Evolutionary conservation across 53 echinoderm and acorn worm species (phyloP).

Genomic region (Luidia sarsii): DNA sequence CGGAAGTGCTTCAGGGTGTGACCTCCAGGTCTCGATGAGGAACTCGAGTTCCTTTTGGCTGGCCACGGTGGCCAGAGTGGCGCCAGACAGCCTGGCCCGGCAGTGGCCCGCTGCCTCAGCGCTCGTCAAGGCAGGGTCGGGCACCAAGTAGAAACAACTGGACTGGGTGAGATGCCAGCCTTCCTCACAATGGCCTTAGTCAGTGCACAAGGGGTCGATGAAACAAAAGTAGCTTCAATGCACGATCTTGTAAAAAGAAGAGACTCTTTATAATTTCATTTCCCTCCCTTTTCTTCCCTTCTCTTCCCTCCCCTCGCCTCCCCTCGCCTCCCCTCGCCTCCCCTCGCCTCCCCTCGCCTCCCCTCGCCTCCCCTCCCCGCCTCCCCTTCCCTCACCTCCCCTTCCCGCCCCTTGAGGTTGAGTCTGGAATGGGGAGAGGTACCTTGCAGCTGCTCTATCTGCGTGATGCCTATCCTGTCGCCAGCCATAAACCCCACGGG

Average conservation of each 20-base stretch:
- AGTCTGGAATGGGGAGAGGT: no score
- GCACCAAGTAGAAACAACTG: slow-evolving; percentile 14
- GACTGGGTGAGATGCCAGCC: slow-evolving; percentile 14
- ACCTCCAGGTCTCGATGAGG: slow-evolving; percentile 9
- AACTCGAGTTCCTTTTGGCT: neutral
- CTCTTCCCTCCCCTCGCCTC: no score
- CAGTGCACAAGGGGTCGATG: neutral
- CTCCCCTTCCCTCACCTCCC: no score
- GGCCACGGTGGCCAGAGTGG: slow-evolving; percentile 3
- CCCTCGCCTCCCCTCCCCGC: no score
- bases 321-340: no score
- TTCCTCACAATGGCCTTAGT: slow-evolving; percentile 1
- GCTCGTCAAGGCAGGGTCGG: neutral
- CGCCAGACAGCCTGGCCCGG: neutral
- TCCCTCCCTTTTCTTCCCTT: no score
- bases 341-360: no score
- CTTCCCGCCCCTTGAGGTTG: no score
- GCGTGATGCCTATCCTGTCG: slow-evolving; percentile 79
- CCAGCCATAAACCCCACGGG: slow-evolving; percentile 73
- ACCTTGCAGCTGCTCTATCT: slow-evolving; percentile 87
- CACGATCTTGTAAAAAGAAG: neutral
- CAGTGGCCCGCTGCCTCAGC: neutral
- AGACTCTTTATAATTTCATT: neutral
- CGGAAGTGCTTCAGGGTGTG: neutral
- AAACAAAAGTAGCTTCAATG: neutral